Conservation (phyloP, 2,888 invertebrate species). For the Polydrusus tereticollis region DNA sequence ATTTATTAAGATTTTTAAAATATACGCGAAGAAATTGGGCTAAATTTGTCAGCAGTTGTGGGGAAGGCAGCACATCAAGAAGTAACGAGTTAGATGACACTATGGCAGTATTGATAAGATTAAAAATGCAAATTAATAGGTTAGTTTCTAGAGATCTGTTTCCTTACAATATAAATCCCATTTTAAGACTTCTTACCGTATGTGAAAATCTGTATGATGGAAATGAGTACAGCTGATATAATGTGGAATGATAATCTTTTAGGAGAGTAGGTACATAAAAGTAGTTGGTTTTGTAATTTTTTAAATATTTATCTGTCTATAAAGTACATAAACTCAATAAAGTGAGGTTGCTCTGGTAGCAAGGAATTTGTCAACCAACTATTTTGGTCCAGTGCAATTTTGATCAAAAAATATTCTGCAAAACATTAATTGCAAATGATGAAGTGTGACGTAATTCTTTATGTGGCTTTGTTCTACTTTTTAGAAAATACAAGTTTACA, state of each 20-base stretch:
- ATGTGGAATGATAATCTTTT: neutral
- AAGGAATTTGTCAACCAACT: too few species aligned
- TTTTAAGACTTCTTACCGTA: slow-evolving; percentile 84
- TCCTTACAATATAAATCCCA: slow-evolving; percentile 92
- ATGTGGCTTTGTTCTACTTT: too few species aligned
- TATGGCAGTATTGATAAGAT: slow-evolving; percentile 85
- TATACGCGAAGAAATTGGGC: slow-evolving; percentile 87
- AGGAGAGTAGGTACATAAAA: neutral
- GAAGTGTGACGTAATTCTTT: too few species aligned
- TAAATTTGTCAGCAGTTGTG: slow-evolving; percentile 84
- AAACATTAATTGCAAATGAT: too few species aligned
- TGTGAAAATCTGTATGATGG: slow-evolving; percentile 90
- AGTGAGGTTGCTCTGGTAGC: too few species aligned
- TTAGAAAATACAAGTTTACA: too few species aligned
- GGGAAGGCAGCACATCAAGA: slow-evolving; percentile 67
- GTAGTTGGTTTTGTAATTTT: too few species aligned
- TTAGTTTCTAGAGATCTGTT: slow-evolving; percentile 86
- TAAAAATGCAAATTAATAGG: slow-evolving; percentile 84
- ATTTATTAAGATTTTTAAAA: slow-evolving; percentile 86
- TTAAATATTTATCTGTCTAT: too few species aligned
- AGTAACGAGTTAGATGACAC: slow-evolving; percentile 79
- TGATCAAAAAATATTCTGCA: too few species aligned
- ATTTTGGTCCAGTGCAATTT: too few species aligned
- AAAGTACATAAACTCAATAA: too few species aligned
- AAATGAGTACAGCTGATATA: slow-evolving; percentile 80